Base-by-base conservation (phyloP, 2,113 vertebrate genomes). In the Phrynocephalus versicolor region DNA sequence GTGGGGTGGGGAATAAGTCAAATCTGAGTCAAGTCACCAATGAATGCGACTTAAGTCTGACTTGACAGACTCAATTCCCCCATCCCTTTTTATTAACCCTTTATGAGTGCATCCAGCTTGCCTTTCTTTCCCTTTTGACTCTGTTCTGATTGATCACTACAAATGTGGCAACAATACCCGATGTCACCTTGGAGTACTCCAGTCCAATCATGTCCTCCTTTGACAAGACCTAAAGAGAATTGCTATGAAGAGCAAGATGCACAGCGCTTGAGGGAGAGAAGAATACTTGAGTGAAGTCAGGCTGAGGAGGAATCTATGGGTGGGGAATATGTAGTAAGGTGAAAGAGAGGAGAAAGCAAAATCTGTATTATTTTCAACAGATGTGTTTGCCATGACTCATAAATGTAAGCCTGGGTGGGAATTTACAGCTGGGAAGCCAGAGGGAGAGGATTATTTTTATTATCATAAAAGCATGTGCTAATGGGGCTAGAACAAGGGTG, bases 371-470 rank as follows among this genome's bases (percentile, higher is more conserved):
- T 92, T 95, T 93, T 93, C 90, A 94, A 93, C 83, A 83, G 80
- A 93, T 89, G 79, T 93, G 87, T 77, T 92, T 88, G 77, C 93
- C 86, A 79, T 95, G 89, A 93, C 92, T 96, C 92, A 94, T 92
- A 93, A 51, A 92, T 82, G 85, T 88, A 91, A 96, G 92, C 91
- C 79, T 94, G 88, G 94, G 93, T 94, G 94, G 95, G 90, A 94
- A 95, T 94, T 58, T 91, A 90, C 90, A 95, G 92, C 94, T 94
- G 93, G 87, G 88, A 92, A 88, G 83, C 91, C 86, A 91, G 84
- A 90, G 90, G 91, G 92, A 94, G 92, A 92, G 91, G 77, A 88
- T 92, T 92, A 82, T 90, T 94, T 94, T 95, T 95, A 83, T 95
- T 93, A 92, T 81, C 85, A 94, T 94, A 93, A 90, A 89, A 89